Evolutionary conservation across 1,140 invertebrate genomes (phyloP).

Genomic region (Colletes latitarsis): DNA sequence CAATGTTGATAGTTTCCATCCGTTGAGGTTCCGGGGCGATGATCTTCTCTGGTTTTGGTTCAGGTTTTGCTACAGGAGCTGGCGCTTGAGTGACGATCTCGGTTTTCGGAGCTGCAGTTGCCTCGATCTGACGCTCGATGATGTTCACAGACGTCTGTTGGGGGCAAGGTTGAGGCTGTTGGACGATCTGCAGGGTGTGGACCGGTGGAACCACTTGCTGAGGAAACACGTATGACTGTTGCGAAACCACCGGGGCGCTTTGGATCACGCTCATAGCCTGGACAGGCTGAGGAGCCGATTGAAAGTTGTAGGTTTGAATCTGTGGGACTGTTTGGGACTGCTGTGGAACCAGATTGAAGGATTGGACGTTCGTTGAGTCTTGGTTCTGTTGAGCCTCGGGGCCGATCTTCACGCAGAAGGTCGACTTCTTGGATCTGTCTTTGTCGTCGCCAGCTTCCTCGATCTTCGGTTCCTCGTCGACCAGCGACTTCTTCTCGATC

Average conservation of each 20-base stretch:
- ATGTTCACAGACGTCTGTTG: background rate
- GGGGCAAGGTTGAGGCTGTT: background rate
- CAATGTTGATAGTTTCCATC: background rate
- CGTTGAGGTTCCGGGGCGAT: too few relatives aligned
- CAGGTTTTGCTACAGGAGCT: background rate
- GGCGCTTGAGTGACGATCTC: background rate
- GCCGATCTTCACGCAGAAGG: conserved; percentile 38
- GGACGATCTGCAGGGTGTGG: conserved; percentile 6
- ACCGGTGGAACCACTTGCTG: background rate
- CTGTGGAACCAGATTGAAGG: background rate
- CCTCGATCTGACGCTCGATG: background rate
- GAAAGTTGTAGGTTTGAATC: background rate
- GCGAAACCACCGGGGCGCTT: background rate
- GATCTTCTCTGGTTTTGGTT: too few relatives aligned
- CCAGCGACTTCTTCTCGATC: conserved; percentile 28
- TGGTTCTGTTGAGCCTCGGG: background rate
- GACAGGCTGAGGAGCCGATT: background rate
- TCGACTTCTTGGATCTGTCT: conserved; percentile 53
- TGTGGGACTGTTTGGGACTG: background rate
- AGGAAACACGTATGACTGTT: background rate
- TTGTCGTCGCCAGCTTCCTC: conserved; percentile 32
- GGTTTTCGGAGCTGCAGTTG: background rate
- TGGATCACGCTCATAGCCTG: background rate
- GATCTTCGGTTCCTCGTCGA: background rate
- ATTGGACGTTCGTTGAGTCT: background rate